Percentiles rank a stretch among this genome's conserved stretches.
These are phyloP conservation scores for Mormyrus iriodes DNA, from an alignment of 2,113 vertebrate species.

Conservation along the genomic window DNA sequence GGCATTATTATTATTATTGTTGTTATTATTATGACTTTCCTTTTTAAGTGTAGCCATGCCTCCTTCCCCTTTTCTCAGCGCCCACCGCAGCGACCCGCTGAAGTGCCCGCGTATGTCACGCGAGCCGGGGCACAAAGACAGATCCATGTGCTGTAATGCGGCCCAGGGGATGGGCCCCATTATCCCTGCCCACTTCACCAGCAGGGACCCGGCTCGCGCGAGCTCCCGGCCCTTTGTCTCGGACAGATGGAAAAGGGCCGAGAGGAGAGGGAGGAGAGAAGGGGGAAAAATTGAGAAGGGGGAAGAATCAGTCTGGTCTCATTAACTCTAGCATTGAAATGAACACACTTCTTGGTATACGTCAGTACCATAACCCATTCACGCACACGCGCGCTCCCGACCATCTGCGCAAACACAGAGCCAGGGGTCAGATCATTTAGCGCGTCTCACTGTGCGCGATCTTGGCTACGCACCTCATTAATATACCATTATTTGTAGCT, in stretches of 20 bases:
- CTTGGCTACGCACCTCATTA: not conserved
- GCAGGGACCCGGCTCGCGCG: constrained; percentile 65
- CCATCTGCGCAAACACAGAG: constrained; percentile 61
- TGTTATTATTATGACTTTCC: not conserved
- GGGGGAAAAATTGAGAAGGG: constrained; percentile 33
- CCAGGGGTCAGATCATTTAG: constrained; percentile 17
- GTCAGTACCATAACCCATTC: constrained; percentile 60
- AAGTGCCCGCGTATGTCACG: constrained; percentile 33
- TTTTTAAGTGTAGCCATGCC: not conserved
- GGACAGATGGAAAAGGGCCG: constrained; percentile 72
- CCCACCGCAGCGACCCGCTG: not conserved
- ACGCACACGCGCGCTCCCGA: constrained; percentile 52
- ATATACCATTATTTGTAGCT: not conserved
- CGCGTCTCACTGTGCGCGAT: not conserved
- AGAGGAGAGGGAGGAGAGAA: constrained; percentile 47
- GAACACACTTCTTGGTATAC: constrained; percentile 59
- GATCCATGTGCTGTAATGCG: constrained; percentile 70
- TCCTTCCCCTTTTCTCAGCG: not conserved
- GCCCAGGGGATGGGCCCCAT: constrained; percentile 61
- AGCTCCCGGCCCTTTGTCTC: constrained; percentile 71
- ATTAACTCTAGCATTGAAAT: constrained; percentile 70
- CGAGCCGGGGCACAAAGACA: constrained; percentile 49
- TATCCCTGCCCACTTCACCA: constrained; percentile 67
- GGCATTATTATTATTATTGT: not conserved
- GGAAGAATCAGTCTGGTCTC: constrained; percentile 71